phyloP scores from a whole-genome alignment of 1,140 invertebrate genomes.

The Euwallacea fornicatus region DNA sequence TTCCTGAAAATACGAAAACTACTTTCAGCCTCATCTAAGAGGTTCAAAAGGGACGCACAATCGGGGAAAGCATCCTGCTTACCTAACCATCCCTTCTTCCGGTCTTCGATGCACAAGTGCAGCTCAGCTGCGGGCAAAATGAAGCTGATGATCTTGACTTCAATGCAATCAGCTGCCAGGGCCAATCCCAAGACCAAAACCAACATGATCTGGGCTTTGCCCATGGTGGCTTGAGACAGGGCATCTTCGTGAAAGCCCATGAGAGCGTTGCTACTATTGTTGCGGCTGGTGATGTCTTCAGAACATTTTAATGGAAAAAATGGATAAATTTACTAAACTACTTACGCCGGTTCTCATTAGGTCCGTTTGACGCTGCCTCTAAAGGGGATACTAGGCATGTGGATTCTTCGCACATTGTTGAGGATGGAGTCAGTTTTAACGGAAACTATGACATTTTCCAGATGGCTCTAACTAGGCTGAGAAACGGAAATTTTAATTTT shows the following conservation, averaged over 20 bases:
- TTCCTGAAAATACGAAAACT: too few species aligned
- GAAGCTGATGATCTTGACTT: constrained; percentile 74
- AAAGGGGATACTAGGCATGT: neutral
- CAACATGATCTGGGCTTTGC: constrained; percentile 69
- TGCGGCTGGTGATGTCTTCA: neutral
- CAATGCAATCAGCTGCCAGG: constrained; percentile 73
- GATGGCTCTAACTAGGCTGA: too few species aligned
- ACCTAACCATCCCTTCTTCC: constrained; percentile 80
- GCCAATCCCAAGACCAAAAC: constrained; percentile 69
- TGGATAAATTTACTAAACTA: too few species aligned
- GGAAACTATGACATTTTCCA: too few species aligned
- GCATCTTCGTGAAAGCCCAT: constrained; percentile 78
- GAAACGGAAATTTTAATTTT: too few species aligned
- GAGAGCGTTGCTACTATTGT: constrained; percentile 50
- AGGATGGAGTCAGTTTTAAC: too few species aligned
- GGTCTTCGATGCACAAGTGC: constrained; percentile 72
- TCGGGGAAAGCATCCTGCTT: constrained; percentile 31
- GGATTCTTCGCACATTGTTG: neutral
- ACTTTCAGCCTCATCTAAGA: too few species aligned
- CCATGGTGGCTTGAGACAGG: constrained; percentile 70
- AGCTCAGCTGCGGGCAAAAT: constrained; percentile 77
- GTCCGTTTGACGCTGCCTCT: too few species aligned
- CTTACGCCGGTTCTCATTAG: too few species aligned
- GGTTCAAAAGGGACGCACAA: too few species aligned
- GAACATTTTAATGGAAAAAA: too few species aligned